Percentiles rank a stretch among this genome's conserved stretches.
These are phyloP conservation scores for Onychostoma macrolepis DNA, from an alignment of 2,113 vertebrate species.

Conservation along the genomic window DNA sequence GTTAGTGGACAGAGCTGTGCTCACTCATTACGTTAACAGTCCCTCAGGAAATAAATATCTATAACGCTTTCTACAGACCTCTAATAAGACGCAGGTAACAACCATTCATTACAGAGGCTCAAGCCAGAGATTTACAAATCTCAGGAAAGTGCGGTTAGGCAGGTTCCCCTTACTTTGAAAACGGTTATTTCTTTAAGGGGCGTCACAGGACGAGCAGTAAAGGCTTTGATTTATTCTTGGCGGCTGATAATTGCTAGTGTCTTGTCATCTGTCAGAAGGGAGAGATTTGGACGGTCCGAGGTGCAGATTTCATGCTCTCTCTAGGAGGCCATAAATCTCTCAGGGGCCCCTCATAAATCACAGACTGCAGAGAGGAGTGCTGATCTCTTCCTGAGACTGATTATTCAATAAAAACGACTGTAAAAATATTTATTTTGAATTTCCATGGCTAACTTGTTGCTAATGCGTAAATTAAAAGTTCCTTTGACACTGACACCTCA, in stretches of 20 bases:
- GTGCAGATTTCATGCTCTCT: constrained; percentile 71
- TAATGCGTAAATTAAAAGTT: neutral
- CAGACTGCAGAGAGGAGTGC: constrained; percentile 48
- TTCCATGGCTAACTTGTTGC: neutral
- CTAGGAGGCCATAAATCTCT: constrained; percentile 74
- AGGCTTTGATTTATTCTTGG: constrained; percentile 78
- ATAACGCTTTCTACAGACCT: constrained; percentile 79
- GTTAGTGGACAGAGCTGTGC: constrained; percentile 73
- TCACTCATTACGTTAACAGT: constrained; percentile 80
- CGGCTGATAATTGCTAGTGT: constrained; percentile 81
- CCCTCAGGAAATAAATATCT: constrained; percentile 78
- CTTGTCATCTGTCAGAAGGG: constrained; percentile 77
- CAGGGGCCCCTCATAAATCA: constrained; percentile 75
- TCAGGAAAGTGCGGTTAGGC: constrained; percentile 68
- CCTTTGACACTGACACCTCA: neutral
- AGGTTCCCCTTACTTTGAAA: constrained; percentile 71
- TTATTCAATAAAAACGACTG: constrained; percentile 1
- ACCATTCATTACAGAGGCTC: constrained; percentile 77
- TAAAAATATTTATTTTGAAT: neutral
- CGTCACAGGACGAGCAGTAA: constrained; percentile 69
- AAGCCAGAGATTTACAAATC: constrained; percentile 81
- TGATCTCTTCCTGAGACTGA: constrained; percentile 41
- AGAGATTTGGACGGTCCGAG: constrained; percentile 74
- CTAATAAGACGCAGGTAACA: constrained; percentile 79
- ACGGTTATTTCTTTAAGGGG: constrained; percentile 75